phyloP scores from a whole-genome alignment of 2,113 vertebrate species.

The Leucopsar rothschildi region DNA sequence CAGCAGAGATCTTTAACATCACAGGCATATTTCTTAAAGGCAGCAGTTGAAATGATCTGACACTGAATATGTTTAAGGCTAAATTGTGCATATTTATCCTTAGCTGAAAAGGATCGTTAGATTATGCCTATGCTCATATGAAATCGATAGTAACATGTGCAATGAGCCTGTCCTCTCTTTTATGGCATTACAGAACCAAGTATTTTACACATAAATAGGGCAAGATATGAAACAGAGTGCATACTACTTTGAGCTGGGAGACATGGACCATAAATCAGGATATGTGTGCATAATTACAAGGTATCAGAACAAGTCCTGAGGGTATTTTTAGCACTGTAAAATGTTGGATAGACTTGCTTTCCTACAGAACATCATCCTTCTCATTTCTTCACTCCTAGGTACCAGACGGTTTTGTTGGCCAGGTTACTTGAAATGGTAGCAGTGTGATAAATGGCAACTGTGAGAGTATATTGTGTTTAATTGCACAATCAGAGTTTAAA shows the following conservation, averaged over 20 bases:
- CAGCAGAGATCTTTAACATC: background rate
- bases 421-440: background rate
- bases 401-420: background rate
- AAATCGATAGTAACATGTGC: slow-evolving; percentile 60
- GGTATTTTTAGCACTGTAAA: slow-evolving; percentile 50
- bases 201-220: slow-evolving; percentile 62
- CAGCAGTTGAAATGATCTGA: background rate
- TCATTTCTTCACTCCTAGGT: slow-evolving; percentile 13
- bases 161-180: slow-evolving; percentile 66
- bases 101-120: slow-evolving; percentile 62
- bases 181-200: slow-evolving; percentile 64
- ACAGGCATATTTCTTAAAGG: slow-evolving; percentile 3
- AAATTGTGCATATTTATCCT: slow-evolving; percentile 67
- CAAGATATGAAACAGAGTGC: slow-evolving; percentile 48
- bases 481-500: slow-evolving; percentile 45
- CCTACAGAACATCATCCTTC: slow-evolving; percentile 38
- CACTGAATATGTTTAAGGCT: slow-evolving; percentile 27
- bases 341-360: slow-evolving; percentile 29
- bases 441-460: slow-evolving; percentile 31
- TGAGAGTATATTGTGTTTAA: slow-evolving; percentile 29
- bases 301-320: slow-evolving; percentile 48
- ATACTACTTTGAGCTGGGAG: slow-evolving; percentile 54
- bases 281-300: slow-evolving; percentile 67
- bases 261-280: slow-evolving; percentile 66
- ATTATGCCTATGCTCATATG: slow-evolving; percentile 27